Base-by-base conservation (phyloP, 2,797 vertebrate genomes). In the Loris lydekkerianus region DNA sequence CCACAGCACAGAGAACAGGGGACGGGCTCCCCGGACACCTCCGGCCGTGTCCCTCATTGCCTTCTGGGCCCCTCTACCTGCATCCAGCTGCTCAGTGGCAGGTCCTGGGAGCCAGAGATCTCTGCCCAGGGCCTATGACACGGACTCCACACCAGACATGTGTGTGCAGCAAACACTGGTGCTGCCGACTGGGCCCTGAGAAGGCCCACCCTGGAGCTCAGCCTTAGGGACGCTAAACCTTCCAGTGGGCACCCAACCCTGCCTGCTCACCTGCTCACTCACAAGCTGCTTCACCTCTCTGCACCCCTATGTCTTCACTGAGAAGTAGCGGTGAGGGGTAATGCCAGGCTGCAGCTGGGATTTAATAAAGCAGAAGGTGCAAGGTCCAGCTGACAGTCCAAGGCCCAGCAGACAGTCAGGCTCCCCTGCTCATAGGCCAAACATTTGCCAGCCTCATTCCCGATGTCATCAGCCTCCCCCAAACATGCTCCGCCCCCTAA, bases 251-350 rank as follows among this genome's bases (percentile, higher is more conserved):
- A 14, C 13, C 49, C 13, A 49, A 14, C 49, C 49, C 49, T 49
- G 49, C 49, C 49, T 49, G 49, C 49, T 11, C 49, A 49, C 49
- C 49, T 49, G 49, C 11, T 49, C 49, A 49, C 49, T 13, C 49
- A 49, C 49, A 49, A 49, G 49, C 49, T 14, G 13, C 14, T 49
- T 49, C 13, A 49, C 49, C 29, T 37, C 21, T 17, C 3, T 3
- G 11, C 1, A 37, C 14, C 29, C 5, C 0, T 1, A 15, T 25
- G 4, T 23, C 40, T 7, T 21, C 60, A 6, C 46, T 8, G 31
- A 37, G 21, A 37, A 23, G 25, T 6, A 5, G 7, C 14, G 1
- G 13, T 17, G 56, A 1, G 1, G 9, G 4, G 5, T 0, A 4
- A 10, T 1, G 2, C 1, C 3, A 5, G 67, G 31, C 2, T 1